Conservation (phyloP, 2,113 vertebrate species). For the Parotia lawesii region DNA sequence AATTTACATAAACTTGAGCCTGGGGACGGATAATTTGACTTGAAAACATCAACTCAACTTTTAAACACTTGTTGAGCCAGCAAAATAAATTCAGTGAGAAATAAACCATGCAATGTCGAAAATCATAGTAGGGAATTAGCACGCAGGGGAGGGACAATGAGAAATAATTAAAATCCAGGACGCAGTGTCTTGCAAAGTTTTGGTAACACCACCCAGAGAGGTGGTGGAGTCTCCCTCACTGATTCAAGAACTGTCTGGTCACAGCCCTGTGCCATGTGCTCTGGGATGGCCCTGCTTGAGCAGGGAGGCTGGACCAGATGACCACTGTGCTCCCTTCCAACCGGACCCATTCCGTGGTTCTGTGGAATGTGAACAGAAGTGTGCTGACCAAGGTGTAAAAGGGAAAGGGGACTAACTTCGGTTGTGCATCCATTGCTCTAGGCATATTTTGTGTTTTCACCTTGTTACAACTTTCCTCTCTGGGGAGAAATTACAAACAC, state of each 20-base stretch:
- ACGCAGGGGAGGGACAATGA: neutral
- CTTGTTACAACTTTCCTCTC: neutral
- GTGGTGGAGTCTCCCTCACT: neutral
- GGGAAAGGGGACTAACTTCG: neutral
- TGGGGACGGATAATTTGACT: neutral
- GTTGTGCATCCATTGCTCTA: fast-evolving
- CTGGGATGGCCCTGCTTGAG: neutral
- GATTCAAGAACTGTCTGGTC: fast-evolving
- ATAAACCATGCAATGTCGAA: neutral
- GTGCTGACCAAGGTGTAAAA: too few species aligned
- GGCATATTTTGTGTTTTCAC: neutral
- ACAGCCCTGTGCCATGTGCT: fast-evolving
- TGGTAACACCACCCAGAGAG: neutral
- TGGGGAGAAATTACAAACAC: too few species aligned
- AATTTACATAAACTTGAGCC: neutral
- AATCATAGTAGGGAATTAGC: neutral
- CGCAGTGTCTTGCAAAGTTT: fast-evolving
- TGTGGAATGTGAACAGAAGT: neutral
- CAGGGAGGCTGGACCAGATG: neutral
- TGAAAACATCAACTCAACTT: neutral
- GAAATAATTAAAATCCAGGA: neutral
- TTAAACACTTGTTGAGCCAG: neutral
- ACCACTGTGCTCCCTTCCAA: neutral
- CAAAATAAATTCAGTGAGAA: neutral
- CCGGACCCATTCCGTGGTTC: neutral